These are phyloP conservation scores for Enteromius anoplus DNA, from an alignment of 2,797 vertebrate genomes.

Conservation along the genomic window DNA sequence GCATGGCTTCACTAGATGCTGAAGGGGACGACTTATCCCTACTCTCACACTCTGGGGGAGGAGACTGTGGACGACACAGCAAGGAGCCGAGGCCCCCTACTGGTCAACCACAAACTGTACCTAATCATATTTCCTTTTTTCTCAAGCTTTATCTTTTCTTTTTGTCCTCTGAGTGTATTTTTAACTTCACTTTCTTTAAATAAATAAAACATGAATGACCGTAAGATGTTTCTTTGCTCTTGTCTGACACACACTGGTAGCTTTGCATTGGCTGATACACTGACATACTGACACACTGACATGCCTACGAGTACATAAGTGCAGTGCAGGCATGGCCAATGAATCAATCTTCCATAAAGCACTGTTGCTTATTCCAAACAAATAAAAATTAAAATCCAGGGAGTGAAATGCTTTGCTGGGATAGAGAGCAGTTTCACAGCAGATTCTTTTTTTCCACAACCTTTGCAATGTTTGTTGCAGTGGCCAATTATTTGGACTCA, in stretches of 20 bases:
- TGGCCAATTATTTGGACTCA: neutral
- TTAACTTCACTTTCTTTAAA: constrained; percentile 40
- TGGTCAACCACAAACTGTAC: constrained; percentile 48
- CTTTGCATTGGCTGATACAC: constrained; percentile 24
- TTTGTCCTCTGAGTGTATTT: constrained; percentile 23
- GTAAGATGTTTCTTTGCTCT: constrained; percentile 41
- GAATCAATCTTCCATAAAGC: constrained; percentile 28
- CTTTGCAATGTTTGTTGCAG: constrained; percentile 1
- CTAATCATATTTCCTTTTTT: constrained; percentile 1
- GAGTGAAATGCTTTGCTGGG: constrained; percentile 8
- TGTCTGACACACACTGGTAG: constrained; percentile 29
- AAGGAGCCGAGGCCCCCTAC: constrained; percentile 58
- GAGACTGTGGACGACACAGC: constrained; percentile 27
- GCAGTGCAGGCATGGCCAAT: constrained; percentile 16
- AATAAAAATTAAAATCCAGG: neutral
- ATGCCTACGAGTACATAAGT: constrained; percentile 38
- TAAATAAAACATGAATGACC: constrained; percentile 42
- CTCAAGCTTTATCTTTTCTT: neutral
- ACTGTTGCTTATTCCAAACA: neutral
- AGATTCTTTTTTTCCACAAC: neutral
- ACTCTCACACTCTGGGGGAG: constrained; percentile 43
- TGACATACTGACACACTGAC: constrained; percentile 57
- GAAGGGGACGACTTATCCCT: constrained; percentile 49
- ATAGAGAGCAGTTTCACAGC: neutral
- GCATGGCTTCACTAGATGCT: constrained; percentile 46